phyloP scores from a whole-genome alignment of 2,797 vertebrate species.

The Myotis myotis region DNA sequence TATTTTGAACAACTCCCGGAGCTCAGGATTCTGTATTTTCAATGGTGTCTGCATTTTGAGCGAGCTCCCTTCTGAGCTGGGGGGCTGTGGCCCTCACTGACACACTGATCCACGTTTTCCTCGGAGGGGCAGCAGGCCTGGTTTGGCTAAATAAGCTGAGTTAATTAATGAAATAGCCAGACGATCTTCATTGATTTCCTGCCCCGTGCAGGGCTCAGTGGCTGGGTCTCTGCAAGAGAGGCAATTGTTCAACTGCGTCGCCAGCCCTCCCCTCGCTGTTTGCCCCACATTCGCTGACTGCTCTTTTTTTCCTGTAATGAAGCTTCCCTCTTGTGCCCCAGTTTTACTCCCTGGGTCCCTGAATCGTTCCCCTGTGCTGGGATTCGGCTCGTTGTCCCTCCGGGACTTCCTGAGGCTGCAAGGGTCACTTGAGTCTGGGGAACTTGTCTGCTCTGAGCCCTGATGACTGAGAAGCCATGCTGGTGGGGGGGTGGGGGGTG shows the following conservation, averaged over 20 bases:
- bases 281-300: not conserved
- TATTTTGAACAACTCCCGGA: not conserved
- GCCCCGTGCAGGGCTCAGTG: not conserved
- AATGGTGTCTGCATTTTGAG: not conserved
- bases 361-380: not conserved
- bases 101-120: not conserved
- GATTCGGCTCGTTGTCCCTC: not conserved
- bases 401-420: not conserved
- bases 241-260: not conserved
- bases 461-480: not conserved
- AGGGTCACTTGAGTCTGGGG: not conserved
- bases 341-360: conserved; percentile 6
- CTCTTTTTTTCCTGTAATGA: conserved; percentile 43
- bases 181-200: not conserved
- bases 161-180: not conserved
- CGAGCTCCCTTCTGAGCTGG: not conserved
- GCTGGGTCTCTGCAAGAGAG: not conserved
- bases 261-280: not conserved
- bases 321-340: not conserved
- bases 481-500: fast-evolving
- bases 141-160: not conserved
- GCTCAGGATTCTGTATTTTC: not conserved
- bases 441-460: not conserved
- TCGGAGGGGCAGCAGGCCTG: not conserved
- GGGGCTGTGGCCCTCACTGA: no score